Percentiles rank a stretch among this genome's conserved stretches.
Conservation (phyloP, 2,797 vertebrate genomes). For the Odontamblyopus rebecca region DNA sequence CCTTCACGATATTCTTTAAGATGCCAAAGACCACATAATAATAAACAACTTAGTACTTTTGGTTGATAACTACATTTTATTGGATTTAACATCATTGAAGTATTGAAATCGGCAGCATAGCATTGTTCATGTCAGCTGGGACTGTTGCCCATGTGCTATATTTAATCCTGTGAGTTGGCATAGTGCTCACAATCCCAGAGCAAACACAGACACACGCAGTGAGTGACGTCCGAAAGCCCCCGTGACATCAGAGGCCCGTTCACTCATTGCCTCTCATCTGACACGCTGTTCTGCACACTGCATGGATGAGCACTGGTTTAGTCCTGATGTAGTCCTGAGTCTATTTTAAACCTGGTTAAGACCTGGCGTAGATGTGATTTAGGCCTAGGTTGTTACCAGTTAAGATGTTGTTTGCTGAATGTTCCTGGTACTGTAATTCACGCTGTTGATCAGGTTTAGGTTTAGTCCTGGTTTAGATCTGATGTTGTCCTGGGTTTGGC, state of each 20-base stretch:
- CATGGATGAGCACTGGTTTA: neutral
- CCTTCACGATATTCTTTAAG: no score
- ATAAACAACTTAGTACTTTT: no score
- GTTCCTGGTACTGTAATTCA: no score
- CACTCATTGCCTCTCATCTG: constrained; percentile 10
- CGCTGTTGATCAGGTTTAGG: neutral
- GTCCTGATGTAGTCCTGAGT: neutral
- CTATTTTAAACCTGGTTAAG: no score
- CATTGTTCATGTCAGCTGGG: constrained; percentile 78
- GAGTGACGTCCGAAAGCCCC: constrained; percentile 47
- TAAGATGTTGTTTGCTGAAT: no score
- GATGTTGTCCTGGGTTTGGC: no score
- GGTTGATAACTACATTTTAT: no score
- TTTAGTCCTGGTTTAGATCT: neutral
- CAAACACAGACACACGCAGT: constrained; percentile 32
- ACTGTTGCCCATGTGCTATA: constrained; percentile 72
- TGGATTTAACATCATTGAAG: no score
- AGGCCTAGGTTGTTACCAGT: neutral
- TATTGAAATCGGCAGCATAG: no score
- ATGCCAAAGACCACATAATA: no score
- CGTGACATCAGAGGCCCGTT: constrained; percentile 60
- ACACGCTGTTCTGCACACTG: neutral
- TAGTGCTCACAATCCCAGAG: constrained; percentile 42
- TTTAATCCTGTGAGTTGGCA: constrained; percentile 76
- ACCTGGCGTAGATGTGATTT: neutral